Percentiles rank a stretch among this genome's conserved stretches.
Evolutionary conservation across 2,797 vertebrate species (phyloP).

Genomic region (Pipistrellus pygmaeus): DNA sequence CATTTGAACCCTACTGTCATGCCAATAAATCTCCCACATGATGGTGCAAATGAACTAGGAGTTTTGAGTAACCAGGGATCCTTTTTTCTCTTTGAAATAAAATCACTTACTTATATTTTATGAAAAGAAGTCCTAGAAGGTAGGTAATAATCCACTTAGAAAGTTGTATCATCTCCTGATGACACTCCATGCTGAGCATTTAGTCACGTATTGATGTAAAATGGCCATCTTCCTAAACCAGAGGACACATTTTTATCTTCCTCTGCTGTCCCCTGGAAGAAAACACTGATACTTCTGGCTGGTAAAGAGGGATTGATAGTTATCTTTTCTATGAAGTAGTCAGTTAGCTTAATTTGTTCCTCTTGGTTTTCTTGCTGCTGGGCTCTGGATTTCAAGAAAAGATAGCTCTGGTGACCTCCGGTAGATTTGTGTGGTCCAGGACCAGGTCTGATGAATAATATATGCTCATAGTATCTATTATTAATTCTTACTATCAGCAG

Average conservation of each 20-base stretch:
- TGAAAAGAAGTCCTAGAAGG: not conserved
- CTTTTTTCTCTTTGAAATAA: not conserved
- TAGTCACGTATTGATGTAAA: not conserved
- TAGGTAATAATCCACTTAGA: not conserved
- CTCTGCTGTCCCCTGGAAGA: not conserved
- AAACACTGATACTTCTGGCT: not conserved
- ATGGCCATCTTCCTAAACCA: not conserved
- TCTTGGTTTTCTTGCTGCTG: constrained; percentile 25
- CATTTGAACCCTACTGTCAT: not conserved
- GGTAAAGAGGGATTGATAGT: not conserved
- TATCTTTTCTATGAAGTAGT: not conserved
- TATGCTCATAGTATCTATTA: constrained; percentile 65
- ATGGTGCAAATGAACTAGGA: not conserved
- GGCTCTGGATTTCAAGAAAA: not conserved
- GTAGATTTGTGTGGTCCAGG: constrained; percentile 31
- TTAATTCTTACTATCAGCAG: constrained; percentile 53
- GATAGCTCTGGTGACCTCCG: constrained; percentile 59
- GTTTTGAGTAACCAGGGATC: not conserved
- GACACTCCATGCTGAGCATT: not conserved
- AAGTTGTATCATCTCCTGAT: not conserved
- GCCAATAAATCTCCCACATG: not conserved
- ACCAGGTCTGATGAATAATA: constrained; percentile 65
- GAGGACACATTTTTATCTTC: not conserved
- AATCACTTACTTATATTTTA: constrained; percentile 4
- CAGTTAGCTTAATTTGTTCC: constrained; percentile 34